These are phyloP conservation scores for Agapornis canus DNA, from an alignment of 2,797 vertebrate genomes.

Conservation along the genomic window DNA sequence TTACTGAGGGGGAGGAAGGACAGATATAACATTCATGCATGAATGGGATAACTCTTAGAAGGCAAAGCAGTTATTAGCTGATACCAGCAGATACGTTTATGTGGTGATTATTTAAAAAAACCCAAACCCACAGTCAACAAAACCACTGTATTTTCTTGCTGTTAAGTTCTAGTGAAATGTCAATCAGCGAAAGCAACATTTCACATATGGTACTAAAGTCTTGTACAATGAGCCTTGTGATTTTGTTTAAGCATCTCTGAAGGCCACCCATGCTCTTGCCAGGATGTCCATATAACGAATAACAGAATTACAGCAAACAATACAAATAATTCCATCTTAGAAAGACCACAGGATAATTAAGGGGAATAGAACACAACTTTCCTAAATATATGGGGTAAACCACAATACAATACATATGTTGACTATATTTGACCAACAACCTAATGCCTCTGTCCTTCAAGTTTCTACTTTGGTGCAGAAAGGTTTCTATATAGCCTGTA, in stretches of 20 bases:
- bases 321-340: not conserved
- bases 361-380: not conserved
- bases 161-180: not conserved
- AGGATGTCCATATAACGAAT: not conserved
- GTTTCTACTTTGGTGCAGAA: not conserved
- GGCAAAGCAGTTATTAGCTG: not conserved
- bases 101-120: not conserved
- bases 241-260: not conserved
- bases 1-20: not conserved
- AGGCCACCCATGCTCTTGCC: not conserved
- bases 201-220: not conserved
- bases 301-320: conserved; percentile 4
- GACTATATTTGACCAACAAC: not conserved
- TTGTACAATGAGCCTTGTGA: not conserved
- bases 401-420: not conserved
- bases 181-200: not conserved
- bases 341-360: not conserved
- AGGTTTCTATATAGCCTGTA: not conserved
- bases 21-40: rapidly evolving
- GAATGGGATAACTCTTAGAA: not conserved
- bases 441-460: not conserved
- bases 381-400: not conserved
- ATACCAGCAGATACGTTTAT: not conserved
- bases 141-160: not conserved
- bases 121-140: not conserved